A percentile compares a stretch with the other conserved stretches of the same genome.
phyloP scores from a whole-genome alignment of 2,888 invertebrate species.

The Hirtodrosophila cameraria region DNA sequence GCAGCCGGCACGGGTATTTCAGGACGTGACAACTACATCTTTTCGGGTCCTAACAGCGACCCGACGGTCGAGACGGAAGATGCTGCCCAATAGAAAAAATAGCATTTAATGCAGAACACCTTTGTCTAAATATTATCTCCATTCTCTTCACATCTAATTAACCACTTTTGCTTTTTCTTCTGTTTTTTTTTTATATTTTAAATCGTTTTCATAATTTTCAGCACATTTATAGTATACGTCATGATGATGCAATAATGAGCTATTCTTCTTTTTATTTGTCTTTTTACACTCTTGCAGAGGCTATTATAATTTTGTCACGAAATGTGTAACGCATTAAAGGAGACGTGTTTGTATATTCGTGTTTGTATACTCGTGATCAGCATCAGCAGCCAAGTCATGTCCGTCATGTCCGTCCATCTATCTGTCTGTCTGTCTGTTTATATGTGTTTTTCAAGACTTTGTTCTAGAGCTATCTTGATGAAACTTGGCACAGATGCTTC shows the following conservation, averaged over 20 bases:
- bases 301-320: too few species aligned
- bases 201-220: constrained; percentile 25
- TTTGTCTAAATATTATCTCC: neutral
- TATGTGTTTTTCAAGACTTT: too few species aligned
- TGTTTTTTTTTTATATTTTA: constrained; percentile 5
- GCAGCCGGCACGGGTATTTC: constrained; percentile 92
- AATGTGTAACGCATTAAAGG: too few species aligned
- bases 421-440: too few species aligned
- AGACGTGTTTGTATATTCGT: too few species aligned
- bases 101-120: neutral
- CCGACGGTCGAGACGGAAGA: constrained; percentile 21
- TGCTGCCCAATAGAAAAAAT: constrained; percentile 26
- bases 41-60: constrained; percentile 55
- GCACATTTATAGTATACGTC: constrained; percentile 52
- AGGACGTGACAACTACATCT: constrained; percentile 90
- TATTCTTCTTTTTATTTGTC: constrained; percentile 3
- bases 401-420: too few species aligned
- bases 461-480: too few species aligned
- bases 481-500: too few species aligned
- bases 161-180: neutral
- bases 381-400: too few species aligned
- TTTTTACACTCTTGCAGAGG: too few species aligned
- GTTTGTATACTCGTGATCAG: too few species aligned
- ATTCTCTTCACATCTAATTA: neutral
- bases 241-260: constrained; percentile 48